Evolutionary conservation across 2,888 invertebrate species (phyloP), one percentile per base, ranked within the genome.

Genomic region (Caenorhabditis wallacei): DNA sequence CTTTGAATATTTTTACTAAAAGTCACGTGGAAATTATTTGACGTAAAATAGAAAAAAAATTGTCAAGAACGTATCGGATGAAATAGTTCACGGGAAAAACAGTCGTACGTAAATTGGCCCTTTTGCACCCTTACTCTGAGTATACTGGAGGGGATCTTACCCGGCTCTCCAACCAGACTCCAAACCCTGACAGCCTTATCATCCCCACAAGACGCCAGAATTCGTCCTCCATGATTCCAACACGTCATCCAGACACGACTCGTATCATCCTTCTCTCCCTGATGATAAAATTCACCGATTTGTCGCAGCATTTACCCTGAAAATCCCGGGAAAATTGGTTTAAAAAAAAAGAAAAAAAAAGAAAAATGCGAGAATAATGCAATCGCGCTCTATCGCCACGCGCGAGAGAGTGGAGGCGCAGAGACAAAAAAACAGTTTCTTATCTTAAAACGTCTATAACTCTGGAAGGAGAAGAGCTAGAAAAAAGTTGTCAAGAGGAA

Each of bases 171-270:
- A 61, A 46, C 40, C 11, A 74, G 40, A 26, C 80, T 84, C 90
- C 90, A 91, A 18, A 91, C 79, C 37, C 86, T 69, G 1, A 90
- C 84, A 8, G 82, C 75, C 66, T 86, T 86, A 76, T 91, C 89
- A 46, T 91, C 91, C 1, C 91, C 91, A 54, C 88, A 88, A 30
- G 85, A 86, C n/a, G 88, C 90, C 30, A 91, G 68, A 30, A 89
- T 71, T 7, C 75, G 70, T 24, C 91, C 91, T n/a, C 69, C 71
- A 51, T 84, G 84, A 76, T 89, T 85, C 91, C 91, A 91, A 22
- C 76, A 75, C 20, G 86, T 71, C 75, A 87, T 82, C 91, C 91
- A 90, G 16, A 89, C 87, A 22, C 90, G 83, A 56, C 69, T 59
- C 11, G 84, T 53, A 16, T 57, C 43, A 37, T 66, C 61, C 18